Base-by-base conservation (phyloP, 2,797 vertebrate species). In the Lycodopsis pacificus region DNA sequence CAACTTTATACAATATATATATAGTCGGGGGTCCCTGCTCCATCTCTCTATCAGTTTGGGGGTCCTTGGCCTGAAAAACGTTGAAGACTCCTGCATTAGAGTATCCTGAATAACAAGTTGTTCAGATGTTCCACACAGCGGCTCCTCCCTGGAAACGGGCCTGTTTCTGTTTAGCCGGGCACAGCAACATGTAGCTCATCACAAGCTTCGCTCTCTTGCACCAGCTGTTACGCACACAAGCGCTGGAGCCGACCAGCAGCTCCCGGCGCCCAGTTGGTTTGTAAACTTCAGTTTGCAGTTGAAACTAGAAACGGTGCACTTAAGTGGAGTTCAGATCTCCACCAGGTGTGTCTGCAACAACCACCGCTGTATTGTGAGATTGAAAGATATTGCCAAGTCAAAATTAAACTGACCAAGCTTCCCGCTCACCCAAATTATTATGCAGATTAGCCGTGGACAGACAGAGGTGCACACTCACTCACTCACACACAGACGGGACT, bases 91-190 rank as follows among this genome's bases (percentile, higher is more conserved):
- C 25, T 25, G 25, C 78, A 75, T 25, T 76, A 77, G 71, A 88
- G 76, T 36, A 79, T 67, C 72, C 63, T 76, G 58, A 87, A 82
- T 79, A 82, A 70, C 74, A 76, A 78, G 63, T 80, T 71, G 63
- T 77, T 91, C 84, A 87, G 65, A 90, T 81, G 84, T 90, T 88
- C 84, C 89, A 83, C 40, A 66, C 70, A 38, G 65, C 36, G 53
- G 76, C 76, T 82, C 87, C 86, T 86, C 88, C 88, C 77, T 85
- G 82, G 82, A 89, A 90, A 89, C 72, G 69, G 65, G 69, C 81
- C 77, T 90, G 92, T 81, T 91, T 93, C 72, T 88, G 83, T 88
- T 92, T 86, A 89, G 65, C 79, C 10, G 9, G 77, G 44, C 80
- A 77, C 68, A 77, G 76, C 71, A 82, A 76, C 81, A 58, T 76